A percentile compares a stretch with the other conserved stretches of the same genome.
Evolutionary conservation across 2,113 vertebrate species (phyloP).

Genomic region (Catharus fuscescens): DNA sequence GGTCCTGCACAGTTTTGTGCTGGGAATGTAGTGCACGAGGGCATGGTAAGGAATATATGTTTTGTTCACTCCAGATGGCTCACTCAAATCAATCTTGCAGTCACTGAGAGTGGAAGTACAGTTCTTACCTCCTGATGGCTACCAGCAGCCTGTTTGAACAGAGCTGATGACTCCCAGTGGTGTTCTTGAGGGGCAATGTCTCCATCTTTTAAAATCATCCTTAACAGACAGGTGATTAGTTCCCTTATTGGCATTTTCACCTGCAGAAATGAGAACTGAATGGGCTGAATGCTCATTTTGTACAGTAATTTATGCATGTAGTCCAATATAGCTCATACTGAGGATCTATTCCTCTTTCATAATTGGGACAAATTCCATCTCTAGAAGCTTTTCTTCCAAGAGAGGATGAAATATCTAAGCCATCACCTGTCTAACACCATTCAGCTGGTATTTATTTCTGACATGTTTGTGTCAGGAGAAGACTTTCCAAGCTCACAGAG

Average conservation of each 20-base stretch:
- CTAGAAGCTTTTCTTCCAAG: slow-evolving; percentile 11
- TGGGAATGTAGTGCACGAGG: not conserved
- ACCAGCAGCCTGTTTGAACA: not conserved
- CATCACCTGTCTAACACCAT: slow-evolving; percentile 36
- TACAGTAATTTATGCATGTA: slow-evolving; percentile 3
- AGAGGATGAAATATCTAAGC: slow-evolving; percentile 31
- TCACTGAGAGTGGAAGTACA: not conserved
- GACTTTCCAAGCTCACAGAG: slow-evolving; percentile 42
- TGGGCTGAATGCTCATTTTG: slow-evolving; percentile 9
- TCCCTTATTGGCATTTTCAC: slow-evolving; percentile 30
- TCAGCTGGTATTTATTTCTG: slow-evolving; percentile 50
- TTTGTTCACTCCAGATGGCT: not conserved
- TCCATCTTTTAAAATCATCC: slow-evolving; percentile 17
- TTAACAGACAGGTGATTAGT: slow-evolving; percentile 24
- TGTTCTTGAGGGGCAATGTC: slow-evolving; percentile 2
- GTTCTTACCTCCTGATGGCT: slow-evolving; percentile 1
- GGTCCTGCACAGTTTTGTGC: not conserved
- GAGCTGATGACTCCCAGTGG: not conserved
- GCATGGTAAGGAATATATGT: rapidly evolving
- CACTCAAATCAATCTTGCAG: not conserved
- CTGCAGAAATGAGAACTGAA: slow-evolving; percentile 22
- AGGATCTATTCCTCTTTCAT: not conserved
- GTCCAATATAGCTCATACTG: slow-evolving; percentile 33
- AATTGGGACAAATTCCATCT: slow-evolving; percentile 36
- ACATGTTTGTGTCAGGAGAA: slow-evolving; percentile 10